Base-by-base conservation (phyloP, 1,140 invertebrate species). In the Helicoverpa zea region DNA sequence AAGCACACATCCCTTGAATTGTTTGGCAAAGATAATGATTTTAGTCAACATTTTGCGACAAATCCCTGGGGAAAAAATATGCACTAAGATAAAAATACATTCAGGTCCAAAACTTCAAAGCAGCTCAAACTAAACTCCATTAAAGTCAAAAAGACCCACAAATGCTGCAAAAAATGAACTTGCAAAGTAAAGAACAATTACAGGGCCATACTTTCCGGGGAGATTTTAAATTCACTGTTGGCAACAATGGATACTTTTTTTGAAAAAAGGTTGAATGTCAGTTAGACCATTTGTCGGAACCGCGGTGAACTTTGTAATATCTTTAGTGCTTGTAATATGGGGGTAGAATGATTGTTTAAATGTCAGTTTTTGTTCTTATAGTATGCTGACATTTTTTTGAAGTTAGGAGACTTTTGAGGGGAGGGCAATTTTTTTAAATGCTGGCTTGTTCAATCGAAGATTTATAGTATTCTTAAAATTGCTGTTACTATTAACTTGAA, bases 321-420 rank as follows among this genome's bases (percentile, higher is more conserved):
- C 49, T 54, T 72, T 72, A 52, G 23, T 30, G 30, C 13, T 5
- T 52, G 68, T 29, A 52, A 72, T 54, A 52, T 72, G 68, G 23
- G 49, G 47, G 68, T 29, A 29, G 49, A 13, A 72, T 72, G 18
- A 72, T 72, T 54, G 23, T 72, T 23, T 72, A n/a, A 72, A 72
- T 54, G 68, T 29, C 47, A n/a, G 16, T 72, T 72, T 7, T 72
- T 49, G 14, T n/a, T 54, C 43, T 47, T 10, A 64, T 2, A 16
- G 35, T 54, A 54, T 29, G 11, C 7, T 11, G 29, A 72, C 5
- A 54, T 9, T 13, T 70, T 52, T 29, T 14, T 52, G 49, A 54
- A 9, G 13, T 29, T 23, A 29, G 5, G 16, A 14, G 30, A 61
- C 23, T 61, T 61, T 61, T 23, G 29, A 61, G 5, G 58, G 2